Percentiles rank a stretch among this genome's conserved stretches.
These are phyloP conservation scores for Stictonetta naevosa DNA, from an alignment of 2,113 vertebrate species.

Conservation along the genomic window DNA sequence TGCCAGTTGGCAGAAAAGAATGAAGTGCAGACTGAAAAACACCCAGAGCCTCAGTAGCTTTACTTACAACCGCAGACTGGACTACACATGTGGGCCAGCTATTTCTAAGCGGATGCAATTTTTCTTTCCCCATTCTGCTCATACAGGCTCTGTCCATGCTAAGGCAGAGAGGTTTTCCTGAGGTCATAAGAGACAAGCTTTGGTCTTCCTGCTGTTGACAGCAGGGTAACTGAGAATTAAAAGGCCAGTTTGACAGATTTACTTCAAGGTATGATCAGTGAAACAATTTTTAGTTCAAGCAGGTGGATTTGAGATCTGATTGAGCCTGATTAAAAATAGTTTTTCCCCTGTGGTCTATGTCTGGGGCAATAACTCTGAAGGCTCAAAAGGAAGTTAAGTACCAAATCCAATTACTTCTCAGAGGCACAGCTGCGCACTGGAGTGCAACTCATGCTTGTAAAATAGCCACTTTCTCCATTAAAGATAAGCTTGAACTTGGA, in stretches of 20 bases:
- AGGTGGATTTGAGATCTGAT: background rate
- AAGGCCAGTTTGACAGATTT: background rate
- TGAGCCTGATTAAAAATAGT: background rate
- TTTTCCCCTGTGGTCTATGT: background rate
- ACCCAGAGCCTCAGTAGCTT: background rate
- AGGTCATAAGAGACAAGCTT: background rate
- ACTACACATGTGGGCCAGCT: background rate
- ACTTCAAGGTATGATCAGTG: background rate
- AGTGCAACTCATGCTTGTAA: background rate
- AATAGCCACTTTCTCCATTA: background rate
- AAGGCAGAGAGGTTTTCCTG: background rate
- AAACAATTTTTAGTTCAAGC: background rate
- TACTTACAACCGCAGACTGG: background rate
- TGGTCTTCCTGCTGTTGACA: background rate
- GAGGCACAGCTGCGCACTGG: background rate
- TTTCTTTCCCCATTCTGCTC: background rate
- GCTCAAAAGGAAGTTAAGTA: background rate
- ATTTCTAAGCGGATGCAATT: background rate
- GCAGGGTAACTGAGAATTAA: background rate
- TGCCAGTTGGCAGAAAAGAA: background rate
- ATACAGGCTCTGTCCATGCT: background rate
- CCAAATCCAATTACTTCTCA: background rate
- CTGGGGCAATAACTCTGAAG: background rate
- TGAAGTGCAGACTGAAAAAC: background rate
- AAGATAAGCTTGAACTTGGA: background rate